Conservation (phyloP, 2,797 vertebrate genomes). For the Simalia tracyae region DNA sequence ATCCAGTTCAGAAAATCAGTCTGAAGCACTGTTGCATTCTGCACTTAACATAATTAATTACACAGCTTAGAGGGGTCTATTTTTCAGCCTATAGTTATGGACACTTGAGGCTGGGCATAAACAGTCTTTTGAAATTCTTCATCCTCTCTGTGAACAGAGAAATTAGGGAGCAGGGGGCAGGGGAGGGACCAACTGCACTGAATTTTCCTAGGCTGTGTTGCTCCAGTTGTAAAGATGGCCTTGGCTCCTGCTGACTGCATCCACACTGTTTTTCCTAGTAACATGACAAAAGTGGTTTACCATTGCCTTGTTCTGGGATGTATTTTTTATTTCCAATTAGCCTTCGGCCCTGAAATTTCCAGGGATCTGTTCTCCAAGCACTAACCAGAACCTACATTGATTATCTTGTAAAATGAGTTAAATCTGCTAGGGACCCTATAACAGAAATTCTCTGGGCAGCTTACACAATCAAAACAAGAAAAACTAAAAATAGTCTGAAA, state of each 20-base stretch:
- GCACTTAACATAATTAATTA: neutral
- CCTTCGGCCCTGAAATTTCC: neutral
- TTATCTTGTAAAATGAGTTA: neutral
- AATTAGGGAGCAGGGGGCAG: neutral
- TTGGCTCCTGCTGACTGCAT: neutral
- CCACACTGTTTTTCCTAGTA: neutral
- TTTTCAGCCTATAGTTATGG: neutral
- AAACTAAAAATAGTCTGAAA: neutral
- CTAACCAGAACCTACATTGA: neutral
- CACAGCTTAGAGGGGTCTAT: neutral
- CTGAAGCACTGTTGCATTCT: neutral
- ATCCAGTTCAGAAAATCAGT: neutral
- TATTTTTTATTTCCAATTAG: neutral
- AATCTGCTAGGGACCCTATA: neutral
- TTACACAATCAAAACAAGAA: neutral
- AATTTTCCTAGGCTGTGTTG: neutral
- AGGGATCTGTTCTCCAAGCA: neutral
- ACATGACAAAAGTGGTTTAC: neutral
- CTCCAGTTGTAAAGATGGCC: neutral
- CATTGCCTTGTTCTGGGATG: neutral
- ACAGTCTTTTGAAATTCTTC: neutral
- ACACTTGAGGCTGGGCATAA: neutral
- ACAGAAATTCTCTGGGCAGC: neutral
- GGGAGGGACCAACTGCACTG: neutral
- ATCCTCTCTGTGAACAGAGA: neutral